These are phyloP conservation scores for Musca domestica DNA, from an alignment of 1,140 invertebrate species.

Conservation along the genomic window DNA sequence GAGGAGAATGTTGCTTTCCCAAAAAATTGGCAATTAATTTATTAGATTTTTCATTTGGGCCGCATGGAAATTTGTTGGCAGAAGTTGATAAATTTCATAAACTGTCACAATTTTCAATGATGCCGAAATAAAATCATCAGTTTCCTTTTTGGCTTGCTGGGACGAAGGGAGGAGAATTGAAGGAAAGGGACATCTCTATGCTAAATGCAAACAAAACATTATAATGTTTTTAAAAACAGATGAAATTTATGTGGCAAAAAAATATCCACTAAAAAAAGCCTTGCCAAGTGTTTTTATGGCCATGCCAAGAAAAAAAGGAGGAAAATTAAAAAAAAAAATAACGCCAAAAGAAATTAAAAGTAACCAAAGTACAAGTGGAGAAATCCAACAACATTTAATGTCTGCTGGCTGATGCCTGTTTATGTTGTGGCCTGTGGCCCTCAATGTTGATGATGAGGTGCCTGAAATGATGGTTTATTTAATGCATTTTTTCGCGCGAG, in stretches of 20 bases:
- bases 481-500: constrained; percentile 10
- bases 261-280: background rate
- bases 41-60: background rate
- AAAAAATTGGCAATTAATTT: background rate
- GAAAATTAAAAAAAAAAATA: background rate
- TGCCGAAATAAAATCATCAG: constrained; percentile 19
- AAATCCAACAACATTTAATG: constrained; percentile 1
- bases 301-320: background rate
- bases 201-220: constrained; percentile 17
- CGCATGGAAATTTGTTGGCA: background rate
- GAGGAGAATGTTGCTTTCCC: too few species aligned
- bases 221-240: constrained; percentile 5
- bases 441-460: constrained; percentile 9
- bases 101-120: constrained; percentile 16
- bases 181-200: background rate
- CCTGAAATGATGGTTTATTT: constrained; percentile 14
- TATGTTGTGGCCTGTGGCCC: too few species aligned
- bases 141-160: background rate
- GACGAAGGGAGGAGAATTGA: background rate
- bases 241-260: constrained; percentile 20
- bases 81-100: background rate
- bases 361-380: background rate
- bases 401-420: too few species aligned
- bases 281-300: too few species aligned
- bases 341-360: background rate